These are phyloP conservation scores for Phylloscopus trochilus DNA, from an alignment of 2,113 vertebrate genomes.

Conservation along the genomic window DNA sequence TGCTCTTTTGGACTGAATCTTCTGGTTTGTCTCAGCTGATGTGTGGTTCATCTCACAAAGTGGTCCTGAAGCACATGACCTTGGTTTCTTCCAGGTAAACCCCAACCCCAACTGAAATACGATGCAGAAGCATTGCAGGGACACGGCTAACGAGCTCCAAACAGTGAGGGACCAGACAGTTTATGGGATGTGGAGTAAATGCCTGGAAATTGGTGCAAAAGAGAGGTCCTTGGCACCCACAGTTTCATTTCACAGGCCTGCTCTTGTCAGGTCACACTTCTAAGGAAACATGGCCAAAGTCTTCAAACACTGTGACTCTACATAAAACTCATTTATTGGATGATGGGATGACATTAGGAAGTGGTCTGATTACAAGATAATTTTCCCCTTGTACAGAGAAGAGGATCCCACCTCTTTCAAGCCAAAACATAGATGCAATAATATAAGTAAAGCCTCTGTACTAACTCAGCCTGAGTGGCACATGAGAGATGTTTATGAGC, in stretches of 20 bases:
- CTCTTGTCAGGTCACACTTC: neutral
- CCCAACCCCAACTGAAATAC: neutral
- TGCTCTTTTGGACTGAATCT: neutral
- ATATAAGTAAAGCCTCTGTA: neutral
- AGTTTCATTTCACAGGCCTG: neutral
- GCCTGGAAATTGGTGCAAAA: neutral
- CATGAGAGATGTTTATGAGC: neutral
- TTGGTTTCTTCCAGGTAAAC: neutral
- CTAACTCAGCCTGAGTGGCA: neutral
- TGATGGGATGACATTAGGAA: neutral
- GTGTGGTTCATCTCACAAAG: neutral
- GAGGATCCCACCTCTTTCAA: neutral
- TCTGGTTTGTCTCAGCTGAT: neutral
- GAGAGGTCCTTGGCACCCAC: neutral
- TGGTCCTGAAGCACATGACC: neutral
- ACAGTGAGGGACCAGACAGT: neutral
- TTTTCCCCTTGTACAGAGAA: neutral
- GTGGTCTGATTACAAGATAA: neutral
- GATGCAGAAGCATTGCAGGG: neutral
- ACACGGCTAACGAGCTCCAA: neutral
- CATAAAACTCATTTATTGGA: neutral
- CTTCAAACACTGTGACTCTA: neutral
- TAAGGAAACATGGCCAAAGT: neutral
- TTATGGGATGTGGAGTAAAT: neutral
- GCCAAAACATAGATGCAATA: neutral